These are phyloP conservation scores for Heliocidaris erythrogramma DNA, from an alignment of 35 echinoderm and acorn worm genomes.

Conservation along the genomic window DNA sequence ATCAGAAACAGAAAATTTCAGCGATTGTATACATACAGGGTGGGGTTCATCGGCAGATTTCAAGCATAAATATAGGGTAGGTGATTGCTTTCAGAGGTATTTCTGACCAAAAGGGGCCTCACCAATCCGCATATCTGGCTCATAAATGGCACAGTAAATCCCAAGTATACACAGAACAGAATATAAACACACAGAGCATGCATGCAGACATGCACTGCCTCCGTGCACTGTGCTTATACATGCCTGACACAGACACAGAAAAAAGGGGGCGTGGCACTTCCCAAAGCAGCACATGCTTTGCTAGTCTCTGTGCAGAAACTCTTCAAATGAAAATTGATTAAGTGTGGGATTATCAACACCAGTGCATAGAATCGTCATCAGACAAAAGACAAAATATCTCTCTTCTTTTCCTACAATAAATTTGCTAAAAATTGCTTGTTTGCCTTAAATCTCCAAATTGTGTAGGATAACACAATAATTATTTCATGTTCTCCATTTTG, in stretches of 20 bases:
- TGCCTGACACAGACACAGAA: background rate
- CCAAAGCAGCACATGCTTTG: slow-evolving; percentile 24
- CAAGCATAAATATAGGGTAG: too few species aligned
- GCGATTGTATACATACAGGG: too few species aligned
- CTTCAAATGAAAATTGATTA: background rate
- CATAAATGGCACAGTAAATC: background rate
- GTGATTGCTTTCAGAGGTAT: background rate
- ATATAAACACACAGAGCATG: background rate
- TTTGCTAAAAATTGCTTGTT: background rate
- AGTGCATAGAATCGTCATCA: background rate
- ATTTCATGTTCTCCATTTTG: background rate
- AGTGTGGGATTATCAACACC: background rate
- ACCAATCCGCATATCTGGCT: background rate
- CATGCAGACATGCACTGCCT: background rate
- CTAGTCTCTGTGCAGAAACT: background rate
- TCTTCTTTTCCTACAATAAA: background rate
- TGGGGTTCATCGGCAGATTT: too few species aligned
- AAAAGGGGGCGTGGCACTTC: slow-evolving; percentile 28
- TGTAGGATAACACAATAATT: background rate
- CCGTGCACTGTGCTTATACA: background rate
- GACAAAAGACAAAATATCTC: background rate
- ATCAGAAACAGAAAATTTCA: too few species aligned
- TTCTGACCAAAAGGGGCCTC: background rate
- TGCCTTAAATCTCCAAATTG: background rate
- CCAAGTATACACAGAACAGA: background rate